Conservation (phyloP, 1,140 invertebrate genomes). For the Vanessa tameamea region DNA sequence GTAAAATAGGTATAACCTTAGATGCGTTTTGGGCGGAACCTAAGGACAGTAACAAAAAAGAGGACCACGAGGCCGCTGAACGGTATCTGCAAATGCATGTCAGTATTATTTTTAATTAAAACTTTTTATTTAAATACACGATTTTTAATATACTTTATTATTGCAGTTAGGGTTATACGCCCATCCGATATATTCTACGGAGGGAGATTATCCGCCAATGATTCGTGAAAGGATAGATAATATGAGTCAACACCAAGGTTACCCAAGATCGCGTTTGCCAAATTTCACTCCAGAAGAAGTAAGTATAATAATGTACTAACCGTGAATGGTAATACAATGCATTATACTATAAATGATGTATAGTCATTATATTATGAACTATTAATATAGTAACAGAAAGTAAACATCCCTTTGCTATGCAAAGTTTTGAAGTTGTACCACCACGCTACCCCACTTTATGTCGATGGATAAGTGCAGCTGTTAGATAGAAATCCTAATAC, state of each 20-base stretch:
- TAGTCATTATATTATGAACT: too few relatives aligned
- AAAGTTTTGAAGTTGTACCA: neutral
- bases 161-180: slow-evolving; percentile 83
- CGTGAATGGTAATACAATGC: too few relatives aligned
- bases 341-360: too few relatives aligned
- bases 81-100: slow-evolving; percentile 80
- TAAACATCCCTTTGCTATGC: too few relatives aligned
- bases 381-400: too few relatives aligned
- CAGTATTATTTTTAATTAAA: slow-evolving; percentile 17
- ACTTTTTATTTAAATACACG: neutral
- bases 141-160: neutral
- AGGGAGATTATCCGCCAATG: slow-evolving; percentile 84
- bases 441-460: too few relatives aligned
- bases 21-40: slow-evolving; percentile 82
- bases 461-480: too few relatives aligned
- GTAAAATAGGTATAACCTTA: slow-evolving; percentile 82
- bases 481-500: too few relatives aligned
- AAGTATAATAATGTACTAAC: slow-evolving; percentile 11
- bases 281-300: slow-evolving; percentile 82
- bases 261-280: slow-evolving; percentile 82
- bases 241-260: slow-evolving; percentile 82
- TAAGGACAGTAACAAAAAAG: slow-evolving; percentile 60
- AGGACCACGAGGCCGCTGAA: slow-evolving; percentile 81
- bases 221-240: slow-evolving; percentile 82
- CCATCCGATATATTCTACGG: slow-evolving; percentile 83